Conservation (phyloP, 2,888 invertebrate genomes). For the Cosmia pyralina region DNA sequence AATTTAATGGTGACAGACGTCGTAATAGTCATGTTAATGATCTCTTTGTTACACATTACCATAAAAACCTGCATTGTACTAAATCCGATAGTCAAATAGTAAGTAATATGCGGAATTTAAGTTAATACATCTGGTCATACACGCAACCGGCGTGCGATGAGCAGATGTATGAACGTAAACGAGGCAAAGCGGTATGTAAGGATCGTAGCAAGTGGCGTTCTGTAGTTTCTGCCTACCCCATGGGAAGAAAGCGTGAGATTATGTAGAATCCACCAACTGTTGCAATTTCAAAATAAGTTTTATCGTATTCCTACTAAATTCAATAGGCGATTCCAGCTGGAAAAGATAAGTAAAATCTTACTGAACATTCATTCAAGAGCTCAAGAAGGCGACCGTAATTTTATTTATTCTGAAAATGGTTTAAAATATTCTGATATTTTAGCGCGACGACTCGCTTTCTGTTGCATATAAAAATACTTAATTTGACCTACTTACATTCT, state of each 20-base stretch:
- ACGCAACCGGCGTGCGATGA: no score
- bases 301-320: background rate
- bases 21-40: background rate
- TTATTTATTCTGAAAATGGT: slow-evolving; percentile 18
- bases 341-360: slow-evolving; percentile 3
- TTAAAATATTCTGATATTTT: slow-evolving; percentile 16
- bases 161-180: no score
- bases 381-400: slow-evolving; percentile 2
- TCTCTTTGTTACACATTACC: background rate
- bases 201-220: no score
- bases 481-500: slow-evolving; percentile 11
- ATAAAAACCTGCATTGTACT: background rate
- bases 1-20: background rate
- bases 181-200: no score
- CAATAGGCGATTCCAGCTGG: background rate
- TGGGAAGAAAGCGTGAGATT: no score
- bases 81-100: background rate
- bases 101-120: background rate
- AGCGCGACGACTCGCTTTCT: background rate
- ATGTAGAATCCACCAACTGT: background rate
- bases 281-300: background rate
- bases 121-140: no score
- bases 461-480: slow-evolving; percentile 16
- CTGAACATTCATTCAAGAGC: slow-evolving; percentile 13
- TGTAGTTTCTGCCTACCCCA: no score